phyloP scores from a whole-genome alignment of 92 coral and sea anemone species.

The Zoanthus sociatus region DNA sequence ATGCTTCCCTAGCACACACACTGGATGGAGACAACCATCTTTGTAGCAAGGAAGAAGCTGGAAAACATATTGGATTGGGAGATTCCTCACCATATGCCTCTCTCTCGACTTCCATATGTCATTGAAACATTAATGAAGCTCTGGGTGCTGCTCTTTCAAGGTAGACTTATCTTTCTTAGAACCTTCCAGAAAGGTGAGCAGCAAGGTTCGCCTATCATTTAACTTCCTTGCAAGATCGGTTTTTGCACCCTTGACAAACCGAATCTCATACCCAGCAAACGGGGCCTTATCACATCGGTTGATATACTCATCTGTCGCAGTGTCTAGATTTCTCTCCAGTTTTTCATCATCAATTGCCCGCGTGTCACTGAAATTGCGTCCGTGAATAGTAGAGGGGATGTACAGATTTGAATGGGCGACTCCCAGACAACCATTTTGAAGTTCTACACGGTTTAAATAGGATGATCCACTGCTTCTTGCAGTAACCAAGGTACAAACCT shows the following conservation, averaged over 20 bases:
- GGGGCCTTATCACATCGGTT: slow-evolving; percentile 1
- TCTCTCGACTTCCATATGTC: slow-evolving; percentile 15
- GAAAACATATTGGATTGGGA: slow-evolving; percentile 12
- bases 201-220: background rate
- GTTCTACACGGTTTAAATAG: slow-evolving; percentile 65
- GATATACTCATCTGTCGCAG: slow-evolving; percentile 30
- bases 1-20: background rate
- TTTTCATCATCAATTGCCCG: slow-evolving; percentile 48
- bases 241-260: background rate
- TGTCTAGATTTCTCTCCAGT: slow-evolving; percentile 38
- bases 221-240: slow-evolving; percentile 4
- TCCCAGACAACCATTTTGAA: slow-evolving; percentile 58
- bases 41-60: slow-evolving; percentile 21
- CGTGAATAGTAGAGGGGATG: slow-evolving; percentile 60
- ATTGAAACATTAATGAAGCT: slow-evolving; percentile 3
- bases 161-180: background rate
- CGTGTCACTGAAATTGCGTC: slow-evolving; percentile 47
- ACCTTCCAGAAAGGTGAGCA: background rate
- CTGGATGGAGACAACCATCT: slow-evolving; percentile 1
- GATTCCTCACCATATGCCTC: slow-evolving; percentile 12
- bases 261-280: background rate
- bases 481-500: slow-evolving; percentile 63
- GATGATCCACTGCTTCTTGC: slow-evolving; percentile 66
- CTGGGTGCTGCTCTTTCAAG: slow-evolving; percentile 5
- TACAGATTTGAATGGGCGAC: slow-evolving; percentile 46